phyloP scores from a whole-genome alignment of 2,113 vertebrate genomes.

The Athene noctua region DNA sequence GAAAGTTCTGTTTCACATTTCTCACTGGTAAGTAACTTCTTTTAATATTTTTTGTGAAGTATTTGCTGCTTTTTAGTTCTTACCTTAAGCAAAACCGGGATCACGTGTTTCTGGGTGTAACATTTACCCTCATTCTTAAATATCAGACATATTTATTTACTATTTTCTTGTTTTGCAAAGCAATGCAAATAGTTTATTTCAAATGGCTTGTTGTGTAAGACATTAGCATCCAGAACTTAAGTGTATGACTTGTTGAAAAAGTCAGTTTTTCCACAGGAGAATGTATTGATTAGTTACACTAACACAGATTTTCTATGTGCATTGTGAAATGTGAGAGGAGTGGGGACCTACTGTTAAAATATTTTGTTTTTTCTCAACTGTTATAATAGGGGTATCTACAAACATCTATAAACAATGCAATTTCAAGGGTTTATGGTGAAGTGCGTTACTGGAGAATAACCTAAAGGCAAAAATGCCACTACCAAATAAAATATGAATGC shows the following conservation, averaged over 20 bases:
- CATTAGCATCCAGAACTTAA: background rate
- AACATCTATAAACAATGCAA: background rate
- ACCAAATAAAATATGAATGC: background rate
- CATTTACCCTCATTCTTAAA: background rate
- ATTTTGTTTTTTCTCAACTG: background rate
- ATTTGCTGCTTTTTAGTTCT: background rate
- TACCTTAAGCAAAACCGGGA: background rate
- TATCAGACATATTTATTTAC: background rate
- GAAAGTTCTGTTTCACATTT: background rate
- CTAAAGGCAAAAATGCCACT: background rate
- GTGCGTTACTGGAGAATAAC: background rate
- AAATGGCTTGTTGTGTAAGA: background rate
- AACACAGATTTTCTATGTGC: background rate
- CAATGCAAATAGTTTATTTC: background rate
- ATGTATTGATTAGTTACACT: background rate
- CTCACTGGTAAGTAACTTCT: constrained; percentile 29
- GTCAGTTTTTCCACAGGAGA: background rate
- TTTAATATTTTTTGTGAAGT: background rate
- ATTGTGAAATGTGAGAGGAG: background rate
- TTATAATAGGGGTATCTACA: background rate
- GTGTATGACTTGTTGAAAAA: background rate
- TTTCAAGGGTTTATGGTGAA: background rate
- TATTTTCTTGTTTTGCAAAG: background rate
- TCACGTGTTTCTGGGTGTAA: background rate
- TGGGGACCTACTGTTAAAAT: background rate